Percentiles rank a stretch among this genome's conserved stretches.
Conservation (phyloP, 2,888 invertebrate species). For the Antitype chi region DNA sequence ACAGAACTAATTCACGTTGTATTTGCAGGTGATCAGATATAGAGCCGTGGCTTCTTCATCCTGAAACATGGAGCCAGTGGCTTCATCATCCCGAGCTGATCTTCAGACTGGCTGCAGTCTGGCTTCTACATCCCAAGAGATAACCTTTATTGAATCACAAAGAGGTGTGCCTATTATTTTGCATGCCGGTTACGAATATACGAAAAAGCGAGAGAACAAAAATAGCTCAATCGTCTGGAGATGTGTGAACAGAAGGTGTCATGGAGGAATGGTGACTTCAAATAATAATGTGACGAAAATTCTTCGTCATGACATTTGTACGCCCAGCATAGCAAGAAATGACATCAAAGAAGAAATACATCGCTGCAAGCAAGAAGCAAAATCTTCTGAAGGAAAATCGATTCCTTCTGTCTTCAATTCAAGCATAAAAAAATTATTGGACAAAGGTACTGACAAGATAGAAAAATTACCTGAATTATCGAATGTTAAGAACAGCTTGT, state of each 20-base stretch:
- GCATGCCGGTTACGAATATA: slow-evolving; percentile 16
- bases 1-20: too few relatives aligned
- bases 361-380: slow-evolving; percentile 4
- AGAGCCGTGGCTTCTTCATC: too few relatives aligned
- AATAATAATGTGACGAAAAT: too few relatives aligned
- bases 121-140: slow-evolving; percentile 29
- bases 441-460: slow-evolving; percentile 25
- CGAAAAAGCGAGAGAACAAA: slow-evolving; percentile 25
- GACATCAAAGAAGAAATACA: slow-evolving; percentile 14
- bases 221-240: too few relatives aligned
- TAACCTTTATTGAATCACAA: slow-evolving; percentile 23
- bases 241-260: too few relatives aligned
- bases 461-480: slow-evolving; percentile 27
- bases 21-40: too few relatives aligned
- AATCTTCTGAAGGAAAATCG: slow-evolving; percentile 26
- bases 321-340: slow-evolving; percentile 19
- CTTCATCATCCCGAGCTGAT: too few relatives aligned
- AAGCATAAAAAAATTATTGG: slow-evolving; percentile 27
- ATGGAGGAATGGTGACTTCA: too few relatives aligned
- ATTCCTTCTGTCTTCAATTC: slow-evolving; percentile 27
- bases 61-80: too few relatives aligned
- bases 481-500: slow-evolving; percentile 21
- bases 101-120: slow-evolving; percentile 16
- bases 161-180: slow-evolving; percentile 23
- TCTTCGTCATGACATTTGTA: slow-evolving; percentile 24